Evolutionary conservation across 2,113 vertebrate species (phyloP), one percentile per base, ranked within the genome.

Genomic region (Eolophus roseicapilla): DNA sequence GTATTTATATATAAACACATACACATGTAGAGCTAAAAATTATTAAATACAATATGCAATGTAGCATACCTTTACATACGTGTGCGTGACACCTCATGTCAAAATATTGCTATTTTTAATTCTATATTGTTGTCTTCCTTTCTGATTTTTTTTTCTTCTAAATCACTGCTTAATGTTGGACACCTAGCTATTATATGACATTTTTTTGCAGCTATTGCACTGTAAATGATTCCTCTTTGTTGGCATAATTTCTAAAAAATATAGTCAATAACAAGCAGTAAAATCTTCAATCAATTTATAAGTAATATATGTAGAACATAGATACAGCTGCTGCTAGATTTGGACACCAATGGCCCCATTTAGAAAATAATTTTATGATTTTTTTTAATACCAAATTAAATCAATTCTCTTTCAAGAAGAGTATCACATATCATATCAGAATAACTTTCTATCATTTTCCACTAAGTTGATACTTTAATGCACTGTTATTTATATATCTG

Each of bases 231-330:
- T 83, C 3, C 3, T 85, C 43, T 77, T 57, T 49, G 16, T 47
- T 93, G 49, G 3, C 19, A 63, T 70, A 0, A 27, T 88, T 88
- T 93, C 17, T 49, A 88, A 96, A 92, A 92, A 77, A 59, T 82
- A 64, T 10, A 80, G 19, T 67, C 39, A 90, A 88, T 83, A 93
- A 57, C 24, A 92, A 74, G 11, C 10, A 86, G 15, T 78, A 65
- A 86, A 81, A 81, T 64, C 21, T 78, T 69, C 31, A 76, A 67
- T 33, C 17, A 85, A 82, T 92, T 88, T 49, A 70, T 88, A 64
- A 86, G 64, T 43, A 67, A 93, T 77, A 92, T 70, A 29, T 70
- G 35, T 43, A 84, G 60, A 94, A 70, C 9, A 29, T 69, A 50
- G 29, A 74, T 29, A 33, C 21, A 55, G 39, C 10, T 39, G 11